These are phyloP conservation scores for Mesaphorura yosii DNA, from an alignment of 1,140 invertebrate species.

Conservation along the genomic window DNA sequence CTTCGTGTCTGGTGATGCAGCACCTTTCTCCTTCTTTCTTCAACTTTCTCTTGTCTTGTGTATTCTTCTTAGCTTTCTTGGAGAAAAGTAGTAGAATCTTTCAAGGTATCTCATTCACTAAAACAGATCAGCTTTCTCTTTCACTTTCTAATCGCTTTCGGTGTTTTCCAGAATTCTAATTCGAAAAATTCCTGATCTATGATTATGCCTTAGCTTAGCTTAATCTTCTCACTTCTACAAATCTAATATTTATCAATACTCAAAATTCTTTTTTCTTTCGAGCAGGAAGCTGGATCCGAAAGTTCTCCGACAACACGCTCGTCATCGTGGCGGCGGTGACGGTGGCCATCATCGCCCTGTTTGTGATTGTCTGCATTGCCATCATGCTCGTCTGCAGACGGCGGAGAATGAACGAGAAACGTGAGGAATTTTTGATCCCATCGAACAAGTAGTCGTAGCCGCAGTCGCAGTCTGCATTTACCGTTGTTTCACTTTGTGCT, in stretches of 20 bases:
- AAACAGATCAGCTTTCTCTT: not conserved
- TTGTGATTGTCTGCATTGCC: slow-evolving; percentile 67
- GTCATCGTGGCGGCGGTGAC: slow-evolving; percentile 61
- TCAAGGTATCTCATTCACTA: slow-evolving; percentile 35
- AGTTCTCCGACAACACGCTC: slow-evolving; percentile 58
- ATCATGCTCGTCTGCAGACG: slow-evolving; percentile 50
- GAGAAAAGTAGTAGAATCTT: slow-evolving; percentile 45
- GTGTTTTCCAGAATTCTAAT: too few species aligned
- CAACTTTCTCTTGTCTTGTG: not conserved
- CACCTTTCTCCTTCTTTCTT: not conserved
- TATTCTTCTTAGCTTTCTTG: slow-evolving; percentile 39
- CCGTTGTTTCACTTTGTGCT: too few species aligned
- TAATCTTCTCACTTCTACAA: not conserved
- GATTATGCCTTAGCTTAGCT: not conserved
- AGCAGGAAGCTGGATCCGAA: slow-evolving; percentile 58
- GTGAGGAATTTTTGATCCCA: slow-evolving; percentile 29
- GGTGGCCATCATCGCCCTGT: slow-evolving; percentile 58
- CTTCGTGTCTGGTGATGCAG: not conserved
- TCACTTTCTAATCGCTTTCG: not conserved
- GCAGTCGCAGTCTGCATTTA: too few species aligned
- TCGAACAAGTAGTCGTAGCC: too few species aligned
- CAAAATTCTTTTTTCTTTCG: not conserved
- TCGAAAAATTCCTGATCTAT: too few species aligned
- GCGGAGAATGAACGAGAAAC: slow-evolving; percentile 29
- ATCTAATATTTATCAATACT: not conserved